Evolutionary conservation across 2,888 invertebrate species (phyloP).

Genomic region (Lagria hirta): DNA sequence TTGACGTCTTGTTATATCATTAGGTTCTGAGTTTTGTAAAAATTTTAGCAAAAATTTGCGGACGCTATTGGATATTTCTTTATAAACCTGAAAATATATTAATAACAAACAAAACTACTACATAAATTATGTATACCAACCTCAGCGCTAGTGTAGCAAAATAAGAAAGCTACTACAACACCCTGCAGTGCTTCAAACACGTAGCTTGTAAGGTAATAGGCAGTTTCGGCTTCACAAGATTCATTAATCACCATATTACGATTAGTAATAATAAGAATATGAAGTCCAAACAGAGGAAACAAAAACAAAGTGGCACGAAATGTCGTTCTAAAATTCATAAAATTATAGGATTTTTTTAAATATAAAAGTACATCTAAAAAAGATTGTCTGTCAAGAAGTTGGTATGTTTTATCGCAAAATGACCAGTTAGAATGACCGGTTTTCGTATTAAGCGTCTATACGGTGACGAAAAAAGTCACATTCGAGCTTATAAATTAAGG

Average conservation of each 20-base stretch:
- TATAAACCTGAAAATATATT: too few species aligned
- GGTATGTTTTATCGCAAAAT: not conserved
- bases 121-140: too few species aligned
- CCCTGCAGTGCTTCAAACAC: conserved; percentile 64
- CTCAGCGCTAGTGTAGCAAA: conserved; percentile 69
- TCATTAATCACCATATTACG: conserved; percentile 56
- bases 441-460: not conserved
- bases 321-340: conserved; percentile 57
- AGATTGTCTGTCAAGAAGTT: not conserved
- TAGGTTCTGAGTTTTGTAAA: too few species aligned
- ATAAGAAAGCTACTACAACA: conserved; percentile 63
- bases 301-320: conserved; percentile 67
- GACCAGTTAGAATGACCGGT: not conserved
- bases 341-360: conserved; percentile 1
- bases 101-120: too few species aligned
- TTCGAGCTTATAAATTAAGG: too few species aligned
- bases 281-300: conserved; percentile 70
- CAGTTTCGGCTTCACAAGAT: conserved; percentile 58
- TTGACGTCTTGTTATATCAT: too few species aligned
- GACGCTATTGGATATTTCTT: too few species aligned
- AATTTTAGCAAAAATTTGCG: too few species aligned
- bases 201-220: conserved; percentile 63
- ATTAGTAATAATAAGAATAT: conserved; percentile 64
- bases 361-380: not conserved
- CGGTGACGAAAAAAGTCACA: not conserved